Percentiles rank a stretch among this genome's conserved stretches.
Evolutionary conservation across 2,888 invertebrate genomes (phyloP).

Genomic region (Leptura quadrifasciata): DNA sequence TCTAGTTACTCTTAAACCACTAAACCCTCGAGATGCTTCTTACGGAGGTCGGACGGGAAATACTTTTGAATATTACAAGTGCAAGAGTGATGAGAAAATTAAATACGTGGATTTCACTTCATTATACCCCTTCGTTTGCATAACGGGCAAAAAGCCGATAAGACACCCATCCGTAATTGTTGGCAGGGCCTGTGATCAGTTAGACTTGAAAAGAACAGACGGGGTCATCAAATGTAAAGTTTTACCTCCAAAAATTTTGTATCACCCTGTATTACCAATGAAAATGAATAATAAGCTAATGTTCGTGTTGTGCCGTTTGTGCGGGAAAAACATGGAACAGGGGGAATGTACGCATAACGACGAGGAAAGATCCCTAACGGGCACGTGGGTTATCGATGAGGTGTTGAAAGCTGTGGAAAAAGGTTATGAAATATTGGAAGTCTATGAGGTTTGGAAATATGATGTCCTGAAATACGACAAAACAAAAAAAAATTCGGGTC

Average conservation of each 20-base stretch:
- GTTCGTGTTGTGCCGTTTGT: constrained; percentile 67
- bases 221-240: constrained; percentile 51
- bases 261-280: constrained; percentile 53
- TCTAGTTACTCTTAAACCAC: constrained; percentile 33
- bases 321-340: constrained; percentile 60
- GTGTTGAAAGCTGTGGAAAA: constrained; percentile 62
- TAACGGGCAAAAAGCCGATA: constrained; percentile 60
- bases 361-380: constrained; percentile 38
- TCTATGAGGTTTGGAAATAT: constrained; percentile 43
- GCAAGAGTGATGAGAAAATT: constrained; percentile 40
- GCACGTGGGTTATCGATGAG: constrained; percentile 58
- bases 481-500: constrained; percentile 53
- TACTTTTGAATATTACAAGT: too few relatives aligned
- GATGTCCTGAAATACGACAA: constrained; percentile 59
- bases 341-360: constrained; percentile 62
- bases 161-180: constrained; percentile 60
- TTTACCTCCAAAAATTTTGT: constrained; percentile 50
- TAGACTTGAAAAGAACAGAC: constrained; percentile 41
- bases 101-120: constrained; percentile 61
- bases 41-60: constrained; percentile 52
- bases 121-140: constrained; percentile 59
- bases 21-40: constrained; percentile 50
- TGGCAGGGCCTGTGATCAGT: constrained; percentile 44
- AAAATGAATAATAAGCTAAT: constrained; percentile 59
- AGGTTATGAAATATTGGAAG: constrained; percentile 64